phyloP scores from a whole-genome alignment of 2,113 vertebrate genomes.

The Climacteris rufus region DNA sequence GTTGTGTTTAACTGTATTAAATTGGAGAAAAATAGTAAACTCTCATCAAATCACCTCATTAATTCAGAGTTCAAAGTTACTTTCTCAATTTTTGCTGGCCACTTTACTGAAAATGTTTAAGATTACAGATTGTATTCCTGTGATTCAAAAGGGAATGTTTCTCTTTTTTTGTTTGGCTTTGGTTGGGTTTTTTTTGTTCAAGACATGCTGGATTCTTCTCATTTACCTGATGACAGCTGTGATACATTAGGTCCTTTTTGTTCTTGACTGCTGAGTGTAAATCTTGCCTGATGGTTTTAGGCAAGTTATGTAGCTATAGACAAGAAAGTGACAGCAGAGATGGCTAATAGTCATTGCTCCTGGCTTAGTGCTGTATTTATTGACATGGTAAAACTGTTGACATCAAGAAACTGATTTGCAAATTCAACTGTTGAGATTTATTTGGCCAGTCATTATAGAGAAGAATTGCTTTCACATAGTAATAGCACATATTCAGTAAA shows the following conservation, averaged over 20 bases:
- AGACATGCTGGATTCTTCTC: not conserved
- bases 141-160: not conserved
- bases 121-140: not conserved
- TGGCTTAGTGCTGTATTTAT: not conserved
- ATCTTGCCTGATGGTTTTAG: not conserved
- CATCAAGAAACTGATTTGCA: not conserved
- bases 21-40: not conserved
- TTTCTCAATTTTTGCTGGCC: not conserved
- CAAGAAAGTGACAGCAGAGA: not conserved
- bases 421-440: not conserved
- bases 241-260: not conserved
- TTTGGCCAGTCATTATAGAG: not conserved
- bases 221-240: constrained; percentile 1
- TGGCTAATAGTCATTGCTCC: not conserved
- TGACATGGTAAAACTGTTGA: not conserved
- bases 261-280: not conserved
- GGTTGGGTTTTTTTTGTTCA: not conserved
- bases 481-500: not conserved
- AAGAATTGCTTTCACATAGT: not conserved
- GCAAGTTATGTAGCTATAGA: not conserved
- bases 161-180: not conserved
- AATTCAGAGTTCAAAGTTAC: not conserved
- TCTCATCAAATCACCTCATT: not conserved
- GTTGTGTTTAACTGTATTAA: not conserved
- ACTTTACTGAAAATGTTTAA: not conserved